These are phyloP conservation scores for Lamellibrachia satsuma DNA, from an alignment of 2,888 invertebrate species.

Conservation along the genomic window DNA sequence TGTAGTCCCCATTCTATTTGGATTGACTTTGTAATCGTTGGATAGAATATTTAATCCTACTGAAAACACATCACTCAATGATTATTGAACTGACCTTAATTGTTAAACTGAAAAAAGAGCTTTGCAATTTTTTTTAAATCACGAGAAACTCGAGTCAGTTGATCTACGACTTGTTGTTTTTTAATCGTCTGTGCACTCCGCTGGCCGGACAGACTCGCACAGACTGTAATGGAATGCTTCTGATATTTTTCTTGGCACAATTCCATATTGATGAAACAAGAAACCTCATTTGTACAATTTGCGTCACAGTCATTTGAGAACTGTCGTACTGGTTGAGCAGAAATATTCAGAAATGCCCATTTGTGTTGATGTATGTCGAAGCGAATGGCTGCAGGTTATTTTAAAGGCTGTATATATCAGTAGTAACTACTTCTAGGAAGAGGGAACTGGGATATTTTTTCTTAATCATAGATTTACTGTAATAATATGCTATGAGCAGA, in stretches of 20 bases:
- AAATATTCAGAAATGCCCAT: neutral
- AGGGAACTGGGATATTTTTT: neutral
- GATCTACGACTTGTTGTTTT: neutral
- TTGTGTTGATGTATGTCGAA: neutral
- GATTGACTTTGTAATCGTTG: neutral
- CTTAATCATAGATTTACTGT: neutral
- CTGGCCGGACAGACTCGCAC: neutral
- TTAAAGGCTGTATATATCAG: neutral
- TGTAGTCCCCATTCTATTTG: neutral
- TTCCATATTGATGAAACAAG: neutral
- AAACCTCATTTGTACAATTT: constrained; percentile 17
- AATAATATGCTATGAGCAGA: too few relatives aligned
- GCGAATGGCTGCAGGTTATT: neutral
- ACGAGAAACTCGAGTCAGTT: neutral
- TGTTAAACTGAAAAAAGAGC: neutral
- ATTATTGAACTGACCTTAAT: neutral
- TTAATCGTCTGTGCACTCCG: neutral
- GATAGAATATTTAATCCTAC: neutral
- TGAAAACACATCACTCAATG: neutral
- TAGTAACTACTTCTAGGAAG: neutral
- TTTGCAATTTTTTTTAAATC: neutral
- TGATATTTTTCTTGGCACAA: neutral
- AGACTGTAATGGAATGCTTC: neutral
- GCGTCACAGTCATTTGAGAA: constrained; percentile 3
- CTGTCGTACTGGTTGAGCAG: neutral